Evolutionary conservation across 1,140 invertebrate genomes (phyloP), one percentile per base, ranked within the genome.

Genomic region (Scaptodrosophila lebanonensis): DNA sequence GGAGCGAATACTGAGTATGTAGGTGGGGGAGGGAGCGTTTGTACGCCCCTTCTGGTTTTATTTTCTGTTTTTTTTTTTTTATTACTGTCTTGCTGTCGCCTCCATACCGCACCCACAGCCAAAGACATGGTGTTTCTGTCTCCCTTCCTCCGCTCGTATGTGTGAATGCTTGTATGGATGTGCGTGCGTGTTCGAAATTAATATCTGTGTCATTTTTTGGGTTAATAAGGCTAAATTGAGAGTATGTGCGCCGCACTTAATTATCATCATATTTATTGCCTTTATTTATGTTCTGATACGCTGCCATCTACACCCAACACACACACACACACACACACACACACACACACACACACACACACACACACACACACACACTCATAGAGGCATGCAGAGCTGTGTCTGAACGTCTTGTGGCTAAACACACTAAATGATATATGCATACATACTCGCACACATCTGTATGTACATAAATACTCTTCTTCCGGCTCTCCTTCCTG

Each of bases 181-280:
- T 38, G 44, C 49, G 47, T 64, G 35, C 53, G 48, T 35, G 48
- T 30, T 52, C 56, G 42, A 79, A 79, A 82, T 75, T 79, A 82
- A 79, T 79, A 79, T 79, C 75, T 79, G 73, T 79, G 73, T 75
- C 75, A 79, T 82, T 79, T 79, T 82, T 73, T 79, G 61, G 69
- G 75, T 79, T 79, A 82, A 79, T 79, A 79, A 79, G 75, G 64
- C 68, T 68, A 79, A 82, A 82, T 73, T 79, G 75, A 82, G 75
- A 75, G 63, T 75, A 82, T 79, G 75, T 79, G 75, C 66, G 69
- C 75, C 73, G 64, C 69, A 79, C 73, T 79, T 79, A 79, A 79
- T 79, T 79, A 79, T 82, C 75, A 82, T 79, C 75, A 79, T 79
- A 79, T 79, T 82, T 79, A 82, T 82, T 65, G 61, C 53, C 48